A percentile compares a stretch with the other conserved stretches of the same genome.
Evolutionary conservation across 2,888 invertebrate species (phyloP).

Genomic region (Biston stratarius): DNA sequence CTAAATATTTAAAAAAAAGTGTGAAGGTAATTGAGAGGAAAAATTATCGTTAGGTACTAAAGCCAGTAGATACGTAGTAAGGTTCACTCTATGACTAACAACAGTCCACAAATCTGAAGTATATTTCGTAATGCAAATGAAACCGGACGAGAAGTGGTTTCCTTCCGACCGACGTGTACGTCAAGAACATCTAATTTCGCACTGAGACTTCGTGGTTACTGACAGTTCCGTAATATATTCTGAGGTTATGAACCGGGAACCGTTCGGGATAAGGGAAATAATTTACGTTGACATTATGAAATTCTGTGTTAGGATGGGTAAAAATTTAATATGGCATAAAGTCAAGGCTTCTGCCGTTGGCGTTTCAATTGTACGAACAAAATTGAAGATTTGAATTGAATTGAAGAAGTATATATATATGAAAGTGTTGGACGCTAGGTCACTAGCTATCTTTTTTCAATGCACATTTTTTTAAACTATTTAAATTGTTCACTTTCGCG

Average conservation of each 20-base stretch:
- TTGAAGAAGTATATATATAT: neutral
- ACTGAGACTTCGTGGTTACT: constrained; percentile 3
- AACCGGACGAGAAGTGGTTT: constrained; percentile 23
- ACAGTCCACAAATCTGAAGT: constrained; percentile 30
- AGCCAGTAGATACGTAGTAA: neutral
- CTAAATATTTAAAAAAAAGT: too few species aligned
- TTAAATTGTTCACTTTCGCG: too few species aligned
- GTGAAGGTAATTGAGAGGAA: too few species aligned
- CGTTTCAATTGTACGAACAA: neutral
- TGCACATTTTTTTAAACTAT: too few species aligned
- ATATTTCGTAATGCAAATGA: constrained; percentile 31
- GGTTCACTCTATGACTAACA: neutral
- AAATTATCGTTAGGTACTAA: too few species aligned
- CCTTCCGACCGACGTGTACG: constrained; percentile 18
- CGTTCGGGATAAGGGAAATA: constrained; percentile 5
- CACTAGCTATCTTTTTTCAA: too few species aligned
- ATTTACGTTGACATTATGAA: constrained; percentile 9
- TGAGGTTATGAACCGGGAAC: constrained; percentile 10
- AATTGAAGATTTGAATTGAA: neutral
- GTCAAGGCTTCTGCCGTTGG: neutral
- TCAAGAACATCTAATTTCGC: constrained; percentile 17
- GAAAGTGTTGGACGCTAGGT: neutral
- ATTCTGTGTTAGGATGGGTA: constrained; percentile 4
- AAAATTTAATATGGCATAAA: constrained; percentile 4
- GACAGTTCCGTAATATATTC: constrained; percentile 22